Conservation (phyloP, 2,888 invertebrate species). For the Epistrophella euchroma region DNA sequence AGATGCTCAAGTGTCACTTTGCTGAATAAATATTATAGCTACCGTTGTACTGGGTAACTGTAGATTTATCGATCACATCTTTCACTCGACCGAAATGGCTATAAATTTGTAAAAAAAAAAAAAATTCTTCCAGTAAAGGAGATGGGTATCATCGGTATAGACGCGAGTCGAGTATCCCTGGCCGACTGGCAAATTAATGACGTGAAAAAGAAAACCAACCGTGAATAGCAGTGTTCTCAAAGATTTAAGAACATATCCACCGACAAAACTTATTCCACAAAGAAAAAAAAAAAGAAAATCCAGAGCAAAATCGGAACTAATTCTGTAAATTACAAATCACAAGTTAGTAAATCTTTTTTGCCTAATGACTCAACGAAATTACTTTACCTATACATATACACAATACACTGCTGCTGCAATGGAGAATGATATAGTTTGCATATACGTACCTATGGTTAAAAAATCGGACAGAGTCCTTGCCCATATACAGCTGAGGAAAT, state of each 20-base stretch:
- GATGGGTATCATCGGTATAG: slow-evolving; percentile 51
- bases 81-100: slow-evolving; percentile 50
- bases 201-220: slow-evolving; percentile 62
- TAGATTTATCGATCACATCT: slow-evolving; percentile 71
- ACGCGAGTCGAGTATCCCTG: not conserved
- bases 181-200: slow-evolving; percentile 64
- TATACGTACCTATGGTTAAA: not conserved
- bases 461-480: not conserved
- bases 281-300: not conserved
- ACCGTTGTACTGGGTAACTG: slow-evolving; percentile 30
- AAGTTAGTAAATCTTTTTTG: slow-evolving; percentile 75
- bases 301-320: slow-evolving; percentile 67
- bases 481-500: not conserved
- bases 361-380: slow-evolving; percentile 73
- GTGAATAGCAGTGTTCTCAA: not conserved
- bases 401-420: not conserved
- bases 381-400: slow-evolving; percentile 54
- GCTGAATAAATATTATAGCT: slow-evolving; percentile 74
- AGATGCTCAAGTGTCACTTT: slow-evolving; percentile 74
- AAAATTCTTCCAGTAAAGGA: slow-evolving; percentile 18
- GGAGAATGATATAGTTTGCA: not conserved
- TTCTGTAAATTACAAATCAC: slow-evolving; percentile 74
- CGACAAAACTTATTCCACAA: not conserved
- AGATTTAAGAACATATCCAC: slow-evolving; percentile 17
- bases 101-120: slow-evolving; percentile 52